Base-by-base conservation (phyloP, 2,797 vertebrate species). In the Leucoraja ocellata region DNA sequence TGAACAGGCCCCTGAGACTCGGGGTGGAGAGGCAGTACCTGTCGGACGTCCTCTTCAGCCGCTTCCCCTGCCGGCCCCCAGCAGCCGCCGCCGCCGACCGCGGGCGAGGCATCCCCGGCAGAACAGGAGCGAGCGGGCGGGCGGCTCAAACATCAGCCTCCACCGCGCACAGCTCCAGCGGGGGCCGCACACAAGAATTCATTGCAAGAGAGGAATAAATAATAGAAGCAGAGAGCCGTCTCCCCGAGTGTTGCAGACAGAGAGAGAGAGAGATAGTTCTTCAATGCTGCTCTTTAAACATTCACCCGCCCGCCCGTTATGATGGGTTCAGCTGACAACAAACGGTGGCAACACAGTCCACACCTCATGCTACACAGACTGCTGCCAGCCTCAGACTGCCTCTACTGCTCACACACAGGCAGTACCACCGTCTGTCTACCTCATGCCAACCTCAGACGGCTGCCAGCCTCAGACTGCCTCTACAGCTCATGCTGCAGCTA, bases 1-100 rank as follows among this genome's bases (percentile, higher is more conserved):
- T 92, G 2, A 92, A 92, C 21, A 92, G 90, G 90, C 71, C 90
- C 23, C 71, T 9, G 71, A 92, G 90, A 7, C 90, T 92, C 4
- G 90, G 90, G 0, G 90, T 92, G 11, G 90, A 92, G 11, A 92
- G 23, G 32, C 71, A 92, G 39, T 92, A 71, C 71, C 90, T 54
- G 2, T 76, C 90, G 1, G 90, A 92, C 6, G 90, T 28, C 90
- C 71, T 54, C 71, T 76, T 92, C 71, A 92, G 39, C 18, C 16
- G 32, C 90, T 76, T 76, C 1, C 71, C 90, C 28, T 54, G 68
- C 39, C 71, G 73, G 36, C 21, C 4, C 14, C 36, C 46, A 46
- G 46, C 46, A 2, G 2, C 46, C 3, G 46, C 46, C 0, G 46
- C 6, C 0, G 21, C 90, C 10, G 46, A 6, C 11, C 36, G 36